Evolutionary conservation across 1,140 invertebrate genomes (phyloP).

Genomic region (Pararge aegeria): DNA sequence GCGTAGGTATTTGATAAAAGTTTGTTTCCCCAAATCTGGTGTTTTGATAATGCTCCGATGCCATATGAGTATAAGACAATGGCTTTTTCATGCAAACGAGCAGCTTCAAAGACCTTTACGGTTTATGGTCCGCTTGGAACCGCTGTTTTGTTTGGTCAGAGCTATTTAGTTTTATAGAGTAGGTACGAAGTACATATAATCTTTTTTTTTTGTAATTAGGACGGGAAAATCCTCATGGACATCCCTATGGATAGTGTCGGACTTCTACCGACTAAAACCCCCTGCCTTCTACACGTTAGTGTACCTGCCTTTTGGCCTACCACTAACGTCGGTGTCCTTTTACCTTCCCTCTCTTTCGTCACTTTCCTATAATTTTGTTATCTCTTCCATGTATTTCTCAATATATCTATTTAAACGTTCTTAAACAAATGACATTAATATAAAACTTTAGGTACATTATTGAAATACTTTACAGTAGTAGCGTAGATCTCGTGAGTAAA

Average conservation of each 20-base stretch:
- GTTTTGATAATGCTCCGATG: background rate
- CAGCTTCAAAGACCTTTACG: conserved; percentile 10
- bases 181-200: background rate
- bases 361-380: background rate
- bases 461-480: too few relatives aligned
- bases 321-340: too few relatives aligned
- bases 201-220: background rate
- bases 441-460: too few relatives aligned
- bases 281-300: too few relatives aligned
- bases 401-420: too few relatives aligned
- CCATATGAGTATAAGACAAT: conserved; percentile 15
- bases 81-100: conserved; percentile 15
- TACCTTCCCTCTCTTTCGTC: background rate
- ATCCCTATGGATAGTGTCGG: too few relatives aligned
- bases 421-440: too few relatives aligned
- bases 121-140: background rate
- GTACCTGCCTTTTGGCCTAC: too few relatives aligned
- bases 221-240: too few relatives aligned
- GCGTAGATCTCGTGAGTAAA: too few relatives aligned
- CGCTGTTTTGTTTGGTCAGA: conserved; percentile 11
- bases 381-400: background rate
- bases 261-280: too few relatives aligned
- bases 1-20: background rate
- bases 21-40: conserved; percentile 3
- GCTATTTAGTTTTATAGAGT: background rate